Conservation (phyloP, 2,113 vertebrate genomes). For the Monopterus albus region DNA sequence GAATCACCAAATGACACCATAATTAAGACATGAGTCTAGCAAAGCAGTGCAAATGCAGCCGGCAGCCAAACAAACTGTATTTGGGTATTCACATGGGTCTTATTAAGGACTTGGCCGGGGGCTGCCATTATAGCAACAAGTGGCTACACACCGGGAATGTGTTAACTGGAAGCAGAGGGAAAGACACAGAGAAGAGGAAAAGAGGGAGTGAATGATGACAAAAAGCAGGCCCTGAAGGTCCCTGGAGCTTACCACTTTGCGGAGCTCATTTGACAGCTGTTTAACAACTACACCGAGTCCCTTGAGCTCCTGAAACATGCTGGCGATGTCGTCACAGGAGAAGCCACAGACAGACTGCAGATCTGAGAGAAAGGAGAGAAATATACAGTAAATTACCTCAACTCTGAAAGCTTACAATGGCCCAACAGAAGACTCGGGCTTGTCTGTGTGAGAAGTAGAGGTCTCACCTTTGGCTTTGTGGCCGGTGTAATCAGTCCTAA, state of each 20-base stretch:
- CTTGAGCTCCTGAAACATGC: conserved; percentile 92
- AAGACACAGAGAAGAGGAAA: conserved; percentile 13
- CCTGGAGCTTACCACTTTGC: conserved; percentile 89
- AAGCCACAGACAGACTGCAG: conserved; percentile 91
- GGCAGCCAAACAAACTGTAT: conserved; percentile 73
- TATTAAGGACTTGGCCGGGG: conserved; percentile 73
- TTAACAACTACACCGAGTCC: conserved; percentile 91
- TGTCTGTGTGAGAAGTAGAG: not conserved
- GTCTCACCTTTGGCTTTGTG: conserved; percentile 91
- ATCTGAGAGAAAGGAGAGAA: conserved; percentile 72
- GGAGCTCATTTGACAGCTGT: conserved; percentile 88
- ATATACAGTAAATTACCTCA: conserved; percentile 27
- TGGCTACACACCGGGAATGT: conserved; percentile 51
- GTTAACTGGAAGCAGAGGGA: conserved; percentile 33
- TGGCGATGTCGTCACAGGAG: conserved; percentile 92
- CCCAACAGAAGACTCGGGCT: not conserved
- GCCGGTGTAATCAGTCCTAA: conserved; percentile 92
- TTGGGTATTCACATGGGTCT: conserved; percentile 77
- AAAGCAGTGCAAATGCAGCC: conserved; percentile 61
- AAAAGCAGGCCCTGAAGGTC: conserved; percentile 38
- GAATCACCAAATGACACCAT: conserved; percentile 63
- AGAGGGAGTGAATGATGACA: conserved; percentile 36
- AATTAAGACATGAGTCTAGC: conserved; percentile 74
- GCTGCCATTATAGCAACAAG: conserved; percentile 69
- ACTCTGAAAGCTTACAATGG: not conserved